Percentiles rank a stretch among this genome's conserved stretches.
These are phyloP conservation scores for Salarias fasciatus DNA, from an alignment of 2,797 vertebrate genomes.

Conservation along the genomic window DNA sequence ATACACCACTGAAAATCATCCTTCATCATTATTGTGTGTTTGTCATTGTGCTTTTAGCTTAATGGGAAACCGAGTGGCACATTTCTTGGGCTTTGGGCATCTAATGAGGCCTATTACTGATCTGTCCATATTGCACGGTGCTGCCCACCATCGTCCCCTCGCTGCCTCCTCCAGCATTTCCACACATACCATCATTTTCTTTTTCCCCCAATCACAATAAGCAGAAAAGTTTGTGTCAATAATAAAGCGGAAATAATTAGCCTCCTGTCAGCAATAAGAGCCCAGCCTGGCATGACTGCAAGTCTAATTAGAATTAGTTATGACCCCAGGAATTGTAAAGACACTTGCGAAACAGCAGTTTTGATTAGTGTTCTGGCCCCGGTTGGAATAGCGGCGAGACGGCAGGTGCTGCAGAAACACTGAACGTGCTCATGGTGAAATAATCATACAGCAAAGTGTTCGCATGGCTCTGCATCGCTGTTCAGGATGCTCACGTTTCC, in stretches of 20 bases:
- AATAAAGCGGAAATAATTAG: conserved; percentile 55
- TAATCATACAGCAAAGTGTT: conserved; percentile 13
- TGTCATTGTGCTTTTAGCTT: conserved; percentile 36
- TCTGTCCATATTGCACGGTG: conserved; percentile 30
- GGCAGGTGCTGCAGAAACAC: conserved; percentile 19
- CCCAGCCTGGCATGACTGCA: conserved; percentile 17
- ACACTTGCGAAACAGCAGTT: conserved; percentile 23
- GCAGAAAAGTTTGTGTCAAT: conserved; percentile 55
- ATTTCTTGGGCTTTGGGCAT: conserved; percentile 43
- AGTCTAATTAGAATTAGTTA: conserved; percentile 55
- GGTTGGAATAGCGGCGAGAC: conserved; percentile 18
- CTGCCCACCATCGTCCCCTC: conserved; percentile 48
- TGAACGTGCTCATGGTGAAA: conserved; percentile 2
- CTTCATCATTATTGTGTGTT: conserved; percentile 27
- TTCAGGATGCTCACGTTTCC: background rate
- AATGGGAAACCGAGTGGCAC: conserved; percentile 51
- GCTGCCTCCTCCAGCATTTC: conserved; percentile 33
- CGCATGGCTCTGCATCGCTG: background rate
- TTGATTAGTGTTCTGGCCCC: conserved; percentile 30
- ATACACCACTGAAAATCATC: conserved; percentile 36
- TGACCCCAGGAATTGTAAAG: conserved; percentile 48
- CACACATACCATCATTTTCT: conserved; percentile 34
- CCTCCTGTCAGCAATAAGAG: conserved; percentile 37
- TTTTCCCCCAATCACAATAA: conserved; percentile 40
- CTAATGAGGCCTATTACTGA: conserved; percentile 53